Evolutionary conservation across 2,797 vertebrate genomes (phyloP), one percentile per base, ranked within the genome.

Genomic region (Miichthys miiuy): DNA sequence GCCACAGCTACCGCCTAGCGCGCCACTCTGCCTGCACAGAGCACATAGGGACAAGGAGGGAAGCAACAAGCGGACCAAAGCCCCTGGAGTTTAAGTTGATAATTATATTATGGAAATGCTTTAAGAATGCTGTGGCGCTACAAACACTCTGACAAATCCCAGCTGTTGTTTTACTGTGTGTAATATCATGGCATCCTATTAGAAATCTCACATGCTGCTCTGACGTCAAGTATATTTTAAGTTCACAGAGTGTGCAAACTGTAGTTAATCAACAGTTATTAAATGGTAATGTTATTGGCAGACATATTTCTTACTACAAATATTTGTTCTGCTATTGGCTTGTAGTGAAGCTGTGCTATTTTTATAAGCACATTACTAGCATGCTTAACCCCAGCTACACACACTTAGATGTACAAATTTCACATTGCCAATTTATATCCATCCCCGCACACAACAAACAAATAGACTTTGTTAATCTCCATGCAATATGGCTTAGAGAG

Each of bases 1-100:
- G 90, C 93, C 92, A 93, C 79, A n/a, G 85, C 90, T 84, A 82
- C 85, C 72, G 82, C 88, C 87, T 75, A 84, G 81, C 9, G 79
- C 52, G 65, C 68, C 6, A 74, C 72, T 75, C 78, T 41, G 87
- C 80, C 86, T 72, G 79, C 61, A 23, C 34, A 18, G 44, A 78
- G 83, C 66, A 46, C 38, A 52, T 62, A 70, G 84, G 77, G 81
- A 79, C 52, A n/a, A 50, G 69, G 67, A 79, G 66, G 51, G 82
- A 64, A 63, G 80, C 77, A 79, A 65, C 72, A 41, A 87, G 71
- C 54, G 12, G 77, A 21, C 23, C 18, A 42, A 87, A 83, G 83
- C 87, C 63, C 88, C 85, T 1, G 79, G 76, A 85, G 88, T 88
- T 87, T 68, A 82, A 72, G 30, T 64, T 80, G 73, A 84, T 83